Evolutionary conservation across 2,888 invertebrate genomes (phyloP).

Genomic region (Sinelater perroti): DNA sequence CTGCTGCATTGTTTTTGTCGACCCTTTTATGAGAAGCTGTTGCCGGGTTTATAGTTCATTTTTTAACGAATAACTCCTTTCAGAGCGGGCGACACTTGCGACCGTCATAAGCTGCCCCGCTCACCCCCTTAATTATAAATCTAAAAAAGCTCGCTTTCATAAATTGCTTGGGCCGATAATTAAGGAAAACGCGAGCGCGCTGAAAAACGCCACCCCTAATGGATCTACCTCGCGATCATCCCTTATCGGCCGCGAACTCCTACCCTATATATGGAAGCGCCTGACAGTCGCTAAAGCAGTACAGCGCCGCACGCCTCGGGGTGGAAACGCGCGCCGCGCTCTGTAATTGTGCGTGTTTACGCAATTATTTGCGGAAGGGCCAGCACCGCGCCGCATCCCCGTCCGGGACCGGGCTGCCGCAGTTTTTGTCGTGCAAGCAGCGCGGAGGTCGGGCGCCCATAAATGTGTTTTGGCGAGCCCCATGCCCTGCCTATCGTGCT

Average conservation of each 20-base stretch:
- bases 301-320: slow-evolving; percentile 27
- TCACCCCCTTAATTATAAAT: background rate
- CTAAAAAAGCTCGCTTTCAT: background rate
- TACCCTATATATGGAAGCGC: slow-evolving; percentile 41
- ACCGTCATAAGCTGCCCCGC: too few relatives aligned
- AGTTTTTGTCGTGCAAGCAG: background rate
- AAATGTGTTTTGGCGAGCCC: slow-evolving; percentile 26
- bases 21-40: too few relatives aligned
- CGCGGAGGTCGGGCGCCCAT: slow-evolving; percentile 6
- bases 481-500: slow-evolving; percentile 47
- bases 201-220: slow-evolving; percentile 19
- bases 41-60: too few relatives aligned
- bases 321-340: slow-evolving; percentile 27
- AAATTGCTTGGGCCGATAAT: background rate
- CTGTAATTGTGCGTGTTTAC: slow-evolving; percentile 21
- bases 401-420: too few relatives aligned
- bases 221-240: slow-evolving; percentile 33
- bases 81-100: too few relatives aligned
- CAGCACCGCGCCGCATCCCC: background rate
- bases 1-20: too few relatives aligned
- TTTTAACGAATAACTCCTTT: too few relatives aligned
- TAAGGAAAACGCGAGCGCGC: background rate
- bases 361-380: slow-evolving; percentile 9
- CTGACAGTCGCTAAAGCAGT: slow-evolving; percentile 37
- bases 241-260: slow-evolving; percentile 34